Base-by-base conservation (phyloP, 1,140 invertebrate genomes). In the Lordiphosa mommai region DNA sequence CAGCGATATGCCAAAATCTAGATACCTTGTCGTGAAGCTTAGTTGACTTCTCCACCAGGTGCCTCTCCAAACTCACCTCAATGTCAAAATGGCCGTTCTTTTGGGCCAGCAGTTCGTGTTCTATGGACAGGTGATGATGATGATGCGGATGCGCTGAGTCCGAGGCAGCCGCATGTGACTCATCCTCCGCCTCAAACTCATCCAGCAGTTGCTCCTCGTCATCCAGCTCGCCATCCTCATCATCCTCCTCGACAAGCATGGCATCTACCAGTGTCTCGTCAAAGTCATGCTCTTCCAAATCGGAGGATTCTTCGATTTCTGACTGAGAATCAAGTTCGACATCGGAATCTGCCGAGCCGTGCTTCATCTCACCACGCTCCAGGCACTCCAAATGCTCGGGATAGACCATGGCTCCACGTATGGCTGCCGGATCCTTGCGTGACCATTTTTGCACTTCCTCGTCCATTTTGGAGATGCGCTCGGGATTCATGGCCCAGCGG, bases 381-480 rank as follows among this genome's bases (percentile, higher is more conserved):
- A 97, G 74, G 0, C 93, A 90, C 76, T 96, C 95, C 66, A 97
- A 82, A 72, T 94, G 93, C 67, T 96, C 95, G 59, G 97, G 97
- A 91, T 94, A 94, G 13, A 96, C 93, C 97, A 98, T 98, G 2
- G 96, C 96, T 69, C 94, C 94, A 59, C 93, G 94, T 49, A 96
- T 95, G 53, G 94, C 93, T 66, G 92, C 88, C 0, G 96, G 96
- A 91, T 98, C 97, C 89, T 98, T 99, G 68, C 95, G 93, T 4
- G 96, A 96, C 95, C 97, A 98, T 88, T 98, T 99, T 70, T 96
- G 95, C 34, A 99, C 96, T 89, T 99, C 97, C 88, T 99, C 97
- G 69, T 98, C 97, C 96, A 99, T 98, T 91, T 99, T 99, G 14
- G 93, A 92, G 10, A 97, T 93, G 89, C 98, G 98, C 9, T 94